Evolutionary conservation across 1,140 invertebrate genomes (phyloP).

Genomic region (Rhagoletis zephyria): DNA sequence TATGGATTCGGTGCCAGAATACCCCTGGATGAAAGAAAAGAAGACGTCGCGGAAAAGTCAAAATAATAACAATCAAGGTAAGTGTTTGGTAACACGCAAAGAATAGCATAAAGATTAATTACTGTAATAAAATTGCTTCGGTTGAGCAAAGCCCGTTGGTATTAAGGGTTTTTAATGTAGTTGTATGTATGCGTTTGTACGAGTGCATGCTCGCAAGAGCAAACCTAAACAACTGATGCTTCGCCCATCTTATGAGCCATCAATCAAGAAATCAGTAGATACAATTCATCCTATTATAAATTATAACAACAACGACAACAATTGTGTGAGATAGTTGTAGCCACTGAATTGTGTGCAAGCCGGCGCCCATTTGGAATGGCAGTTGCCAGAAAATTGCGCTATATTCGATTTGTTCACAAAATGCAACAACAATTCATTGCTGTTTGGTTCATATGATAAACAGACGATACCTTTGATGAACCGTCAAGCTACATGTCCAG

Average conservation of each 20-base stretch:
- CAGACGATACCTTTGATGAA: conserved; percentile 53
- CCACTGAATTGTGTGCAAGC: not conserved
- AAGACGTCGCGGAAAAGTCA: conserved; percentile 94
- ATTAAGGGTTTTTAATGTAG: not conserved
- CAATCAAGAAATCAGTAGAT: conserved; percentile 54
- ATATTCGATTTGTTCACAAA: conserved; percentile 11
- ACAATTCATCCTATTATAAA: too few species aligned
- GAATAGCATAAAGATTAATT: conserved; percentile 47
- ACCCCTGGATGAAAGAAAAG: conserved; percentile 98
- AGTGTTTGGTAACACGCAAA: conserved; percentile 67
- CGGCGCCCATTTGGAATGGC: conserved; percentile 18
- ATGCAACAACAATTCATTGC: not conserved
- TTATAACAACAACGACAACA: conserved; percentile 11
- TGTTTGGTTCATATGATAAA: not conserved
- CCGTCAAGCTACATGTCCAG: not conserved
- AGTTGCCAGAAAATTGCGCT: not conserved
- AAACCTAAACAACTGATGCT: not conserved
- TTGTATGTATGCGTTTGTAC: not conserved
- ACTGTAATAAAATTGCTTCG: conserved; percentile 21
- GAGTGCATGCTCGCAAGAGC: not conserved
- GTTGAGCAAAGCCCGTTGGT: not conserved
- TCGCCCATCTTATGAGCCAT: conserved; percentile 18
- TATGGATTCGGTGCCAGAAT: conserved; percentile 86
- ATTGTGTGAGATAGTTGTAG: conserved; percentile 3
- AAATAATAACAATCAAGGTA: conserved; percentile 85